Base-by-base conservation (phyloP, 1,140 invertebrate species). In the Hyposmocoma kahamanoa region DNA sequence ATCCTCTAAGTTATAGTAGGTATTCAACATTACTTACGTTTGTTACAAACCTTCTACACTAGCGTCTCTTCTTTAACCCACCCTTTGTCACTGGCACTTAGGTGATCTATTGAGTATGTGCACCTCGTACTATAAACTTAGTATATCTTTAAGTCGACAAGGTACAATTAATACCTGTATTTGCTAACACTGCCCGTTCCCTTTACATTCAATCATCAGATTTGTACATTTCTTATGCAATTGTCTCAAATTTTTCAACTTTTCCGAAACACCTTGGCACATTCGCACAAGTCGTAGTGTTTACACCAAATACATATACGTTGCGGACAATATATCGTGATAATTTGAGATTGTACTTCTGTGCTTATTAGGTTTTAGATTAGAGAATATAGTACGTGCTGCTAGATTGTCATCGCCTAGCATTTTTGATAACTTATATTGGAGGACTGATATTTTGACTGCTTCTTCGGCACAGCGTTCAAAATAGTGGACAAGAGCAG, bases 401-500 rank as follows among this genome's bases (percentile, higher is more conserved):
- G 92, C 89, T 45, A 95, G 80, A 22, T 90, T 86, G 0, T 95
- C 94, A 89, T 98, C 95, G 3, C 92, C 94, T 18, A 97, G 80
- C 61, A 92, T 87, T 18, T 93, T 62, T 2, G 96, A 95, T 22
- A 98, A 84, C 63, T 89, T 88, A 44, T 97, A 89, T 76, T 98
- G 97, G 58, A 92, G 84, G 10, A 92, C n/a, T 3, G 96, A 97
- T 72, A 97, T 97, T 79, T 91, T 91, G 0, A 94, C 96, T 42
- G 97, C 97, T 55, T 92, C 90, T 67, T 93, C 85, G 47, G 97
- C 95, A 89, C 92, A 97, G 65, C 91, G 81, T 42, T 85, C 65
- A 83, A 92, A 93, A 56, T 94, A 90, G 71, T 98, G 96, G 13
- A 97, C 97, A 41, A 98, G 87, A 6, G 96, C 92, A 17, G 97